Evolutionary conservation across 1,140 invertebrate species (phyloP), one percentile per base, ranked within the genome.

Genomic region (Physella acuta): DNA sequence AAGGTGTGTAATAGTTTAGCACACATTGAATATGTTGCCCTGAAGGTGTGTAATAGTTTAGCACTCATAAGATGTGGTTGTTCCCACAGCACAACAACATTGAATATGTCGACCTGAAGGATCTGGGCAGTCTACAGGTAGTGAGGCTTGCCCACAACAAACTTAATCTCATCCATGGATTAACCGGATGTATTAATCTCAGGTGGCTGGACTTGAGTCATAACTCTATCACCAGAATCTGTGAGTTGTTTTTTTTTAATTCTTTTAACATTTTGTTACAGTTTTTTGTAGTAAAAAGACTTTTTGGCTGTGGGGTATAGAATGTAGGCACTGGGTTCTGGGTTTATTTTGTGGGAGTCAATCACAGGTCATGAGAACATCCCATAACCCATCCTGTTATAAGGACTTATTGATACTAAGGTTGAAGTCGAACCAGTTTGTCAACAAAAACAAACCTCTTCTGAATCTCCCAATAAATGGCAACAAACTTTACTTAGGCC

Each of bases 101-200:
- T 55, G 80, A 82, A 63, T 78, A 75, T 65, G 64, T 83, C 4
- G 76, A 82, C 61, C 60, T 84, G 56, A 79, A 77, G 59, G 78
- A 77, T 26, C 62, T 79, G 49, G 73, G 72, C 1, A 77, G 71
- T 39, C 69, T 84, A 36, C 72, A 78, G 28, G 75, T 77, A 53
- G 49, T 82, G 14, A 74, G 80, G 68, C 56, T 83, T n/a, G 78
- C 78, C 30, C 70, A 80, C 60, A 84, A 84, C 66, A 72, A 74
- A n/a, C 66, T 84, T 49, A 75, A 73, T 49, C 49, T 68, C 4
- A 75, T 84, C 36, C 82, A 82, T 75, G 82, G 82, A 24, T 59
- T 84, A 24, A 76, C 79, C 3, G 76, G 74, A 11, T 83, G 80
- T 68, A 75, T 71, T n/a, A 80, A 81, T 61, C 37, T 84, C n/a